phyloP scores from a whole-genome alignment of 2,797 vertebrate species.

The Sardinella longiceps region DNA sequence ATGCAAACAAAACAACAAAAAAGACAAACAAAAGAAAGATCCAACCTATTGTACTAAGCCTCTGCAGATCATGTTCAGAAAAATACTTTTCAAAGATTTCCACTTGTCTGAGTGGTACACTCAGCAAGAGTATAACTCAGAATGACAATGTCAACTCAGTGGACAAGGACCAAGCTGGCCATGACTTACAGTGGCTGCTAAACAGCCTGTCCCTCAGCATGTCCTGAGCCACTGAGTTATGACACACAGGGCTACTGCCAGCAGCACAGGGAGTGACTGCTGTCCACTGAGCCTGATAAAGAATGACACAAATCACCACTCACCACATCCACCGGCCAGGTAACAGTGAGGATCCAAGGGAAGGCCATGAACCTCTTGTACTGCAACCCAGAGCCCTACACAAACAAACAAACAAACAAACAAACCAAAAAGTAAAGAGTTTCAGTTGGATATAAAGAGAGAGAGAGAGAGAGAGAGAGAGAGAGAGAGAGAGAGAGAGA shows the following conservation, averaged over 20 bases:
- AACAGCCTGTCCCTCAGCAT: constrained; percentile 1
- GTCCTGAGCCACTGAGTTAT: not conserved
- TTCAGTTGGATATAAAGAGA: constrained; percentile 21
- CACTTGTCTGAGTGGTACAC: not conserved
- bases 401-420: constrained; percentile 25
- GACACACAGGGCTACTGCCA: not conserved
- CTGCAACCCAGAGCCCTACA: constrained; percentile 84
- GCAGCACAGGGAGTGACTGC: not conserved
- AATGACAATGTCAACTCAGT: not conserved
- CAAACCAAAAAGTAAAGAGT: constrained; percentile 28
- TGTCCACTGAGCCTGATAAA: constrained; percentile 25
- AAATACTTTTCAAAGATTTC: not conserved
- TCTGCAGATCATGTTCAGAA: not conserved
- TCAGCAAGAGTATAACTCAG: not conserved
- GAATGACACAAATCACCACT: constrained; percentile 4
- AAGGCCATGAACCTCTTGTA: constrained; percentile 93
- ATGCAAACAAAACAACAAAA: not conserved
- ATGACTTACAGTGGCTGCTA: not conserved
- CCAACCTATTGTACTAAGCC: not conserved
- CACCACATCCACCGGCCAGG: constrained; percentile 89
- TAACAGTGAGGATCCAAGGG: constrained; percentile 94
- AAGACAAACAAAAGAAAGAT: not conserved
- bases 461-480: too few relatives aligned
- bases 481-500: too few relatives aligned
- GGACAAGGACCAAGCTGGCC: not conserved